Base-by-base conservation (phyloP, 2,113 vertebrate genomes). In the Catagonus wagneri region DNA sequence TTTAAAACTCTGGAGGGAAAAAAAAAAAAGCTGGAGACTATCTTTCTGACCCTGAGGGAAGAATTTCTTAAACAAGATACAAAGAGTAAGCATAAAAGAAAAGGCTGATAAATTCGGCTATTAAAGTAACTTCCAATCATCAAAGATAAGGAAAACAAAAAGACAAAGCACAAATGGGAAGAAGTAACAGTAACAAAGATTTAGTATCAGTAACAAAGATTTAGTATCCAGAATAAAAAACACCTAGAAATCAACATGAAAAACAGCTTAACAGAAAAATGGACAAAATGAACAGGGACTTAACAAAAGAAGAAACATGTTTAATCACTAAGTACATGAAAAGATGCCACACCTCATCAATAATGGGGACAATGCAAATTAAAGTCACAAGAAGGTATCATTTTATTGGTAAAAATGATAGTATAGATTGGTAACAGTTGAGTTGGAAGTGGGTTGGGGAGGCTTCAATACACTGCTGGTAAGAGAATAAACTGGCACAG, bases 201-300 rank as follows among this genome's bases (percentile, higher is more conserved):
- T 75, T 56, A 74, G 16, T 54, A 87, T 74, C 54, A 61, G 61
- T 52, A 83, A 91, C 23, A 68, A 60, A 93, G 50, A 78, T 79
- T 83, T 68, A 44, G 17, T 54, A 83, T 68, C 56, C 83, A 96
- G 86, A 96, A 71, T 32, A 90, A 83, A 83, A 75, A 95, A 83
- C 13, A 71, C 36, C 50, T 69, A 84, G 6, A 90, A 84, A 54
- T 80, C 75, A 94, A 80, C 36, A 91, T 56, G 17, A 85, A 76
- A 93, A 93, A 56, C 12, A 44, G 68, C 23, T 52, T 50, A 56
- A 87, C 0, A 61, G n/a, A 84, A 96, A 85, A 88, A 54, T 15
- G 15, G 15, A 56, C 54, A 92, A 81, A 93, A 90, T 50, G 13
- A 86, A 81, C 16, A 72, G 36, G 36, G 7, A 66, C 89, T 86